These are phyloP conservation scores for Sacculina carcini DNA, from an alignment of 2,888 invertebrate species.

Conservation along the genomic window DNA sequence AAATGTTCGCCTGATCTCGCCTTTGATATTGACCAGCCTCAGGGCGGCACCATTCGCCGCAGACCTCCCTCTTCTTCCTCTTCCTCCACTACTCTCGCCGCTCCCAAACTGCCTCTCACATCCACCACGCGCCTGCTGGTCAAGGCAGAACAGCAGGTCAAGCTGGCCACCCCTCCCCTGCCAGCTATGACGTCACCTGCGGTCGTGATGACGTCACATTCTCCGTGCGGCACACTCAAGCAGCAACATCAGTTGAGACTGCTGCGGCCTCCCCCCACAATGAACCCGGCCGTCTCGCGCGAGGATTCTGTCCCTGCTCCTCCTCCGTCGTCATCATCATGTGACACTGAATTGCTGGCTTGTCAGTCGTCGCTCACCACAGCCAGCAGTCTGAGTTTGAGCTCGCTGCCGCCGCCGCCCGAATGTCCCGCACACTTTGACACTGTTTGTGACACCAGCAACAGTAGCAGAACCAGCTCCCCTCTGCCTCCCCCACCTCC, in stretches of 20 bases:
- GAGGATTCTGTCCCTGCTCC: slow-evolving; percentile 5
- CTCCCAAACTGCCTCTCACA: slow-evolving; percentile 60
- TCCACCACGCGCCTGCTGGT: slow-evolving; percentile 70
- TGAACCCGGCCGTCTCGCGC: slow-evolving; percentile 14
- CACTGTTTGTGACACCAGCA: too few species aligned
- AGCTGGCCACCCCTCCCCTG: slow-evolving; percentile 9
- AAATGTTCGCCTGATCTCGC: slow-evolving; percentile 23
- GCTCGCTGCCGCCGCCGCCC: slow-evolving; percentile 12
- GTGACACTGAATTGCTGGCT: slow-evolving; percentile 7
- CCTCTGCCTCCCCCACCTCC: slow-evolving; percentile 10
- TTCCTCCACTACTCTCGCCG: too few species aligned
- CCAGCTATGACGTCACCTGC: too few species aligned
- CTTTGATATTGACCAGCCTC: slow-evolving; percentile 24
- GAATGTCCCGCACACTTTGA: too few species aligned
- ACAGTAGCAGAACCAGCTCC: too few species aligned
- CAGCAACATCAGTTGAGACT: slow-evolving; percentile 14
- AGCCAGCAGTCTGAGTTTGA: slow-evolving; percentile 10
- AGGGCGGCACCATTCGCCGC: slow-evolving; percentile 53
- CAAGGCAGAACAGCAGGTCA: slow-evolving; percentile 41
- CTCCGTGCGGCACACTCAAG: slow-evolving; percentile 13
- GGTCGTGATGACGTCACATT: slow-evolving; percentile 5
- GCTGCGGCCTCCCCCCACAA: slow-evolving; percentile 19
- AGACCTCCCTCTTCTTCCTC: too few species aligned
- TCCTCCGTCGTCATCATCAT: slow-evolving; percentile 6
- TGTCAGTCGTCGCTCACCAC: slow-evolving; percentile 12